Evolutionary conservation across 92 coral and sea anemone genomes (phyloP).

Genomic region (Meandrina meandrites): DNA sequence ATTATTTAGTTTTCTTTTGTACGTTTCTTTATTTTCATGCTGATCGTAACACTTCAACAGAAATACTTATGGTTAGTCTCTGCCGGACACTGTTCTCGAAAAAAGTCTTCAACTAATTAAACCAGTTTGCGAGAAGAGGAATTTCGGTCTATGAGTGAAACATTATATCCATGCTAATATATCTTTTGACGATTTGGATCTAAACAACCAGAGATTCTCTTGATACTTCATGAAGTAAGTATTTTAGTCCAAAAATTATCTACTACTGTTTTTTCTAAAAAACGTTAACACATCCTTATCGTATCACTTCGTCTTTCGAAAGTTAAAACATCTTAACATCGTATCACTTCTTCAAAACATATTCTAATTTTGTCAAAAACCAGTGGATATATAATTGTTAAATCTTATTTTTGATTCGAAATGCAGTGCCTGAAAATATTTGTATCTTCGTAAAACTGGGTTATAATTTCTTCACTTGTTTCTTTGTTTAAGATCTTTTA

Average conservation of each 20-base stretch:
- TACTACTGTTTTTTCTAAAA: no score
- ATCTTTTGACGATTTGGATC: background rate
- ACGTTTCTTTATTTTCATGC: background rate
- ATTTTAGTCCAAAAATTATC: background rate
- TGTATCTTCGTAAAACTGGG: background rate
- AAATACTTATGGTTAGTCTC: background rate
- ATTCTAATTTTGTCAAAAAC: background rate
- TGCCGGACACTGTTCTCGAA: background rate
- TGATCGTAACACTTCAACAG: background rate
- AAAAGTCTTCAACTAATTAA: background rate
- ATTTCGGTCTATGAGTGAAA: background rate
- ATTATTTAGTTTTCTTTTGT: background rate
- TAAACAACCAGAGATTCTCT: background rate
- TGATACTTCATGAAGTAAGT: background rate
- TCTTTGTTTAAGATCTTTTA: background rate
- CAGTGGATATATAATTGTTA: no score
- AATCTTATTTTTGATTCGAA: background rate
- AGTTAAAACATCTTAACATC: no score
- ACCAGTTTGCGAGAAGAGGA: background rate
- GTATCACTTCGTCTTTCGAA: no score
- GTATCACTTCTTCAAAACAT: no score
- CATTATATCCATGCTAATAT: background rate
- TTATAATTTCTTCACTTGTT: background rate
- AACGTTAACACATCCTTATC: no score
- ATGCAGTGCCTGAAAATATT: background rate